Evolutionary conservation across 2,113 vertebrate species (phyloP).

Genomic region (Setophaga petechia): DNA sequence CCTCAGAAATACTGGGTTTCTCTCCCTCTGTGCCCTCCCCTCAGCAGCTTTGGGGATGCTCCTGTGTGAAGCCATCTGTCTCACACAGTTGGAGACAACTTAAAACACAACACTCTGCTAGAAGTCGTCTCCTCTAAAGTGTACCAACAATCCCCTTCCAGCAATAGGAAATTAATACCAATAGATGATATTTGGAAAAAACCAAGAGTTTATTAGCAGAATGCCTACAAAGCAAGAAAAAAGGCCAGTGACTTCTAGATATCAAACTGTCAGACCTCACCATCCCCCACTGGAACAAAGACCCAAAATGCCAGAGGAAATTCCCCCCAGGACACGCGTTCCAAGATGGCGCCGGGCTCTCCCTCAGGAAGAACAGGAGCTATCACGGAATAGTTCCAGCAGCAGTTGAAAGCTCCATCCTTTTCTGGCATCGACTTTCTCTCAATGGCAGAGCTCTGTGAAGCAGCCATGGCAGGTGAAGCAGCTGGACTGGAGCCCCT

Average conservation of each 20-base stretch:
- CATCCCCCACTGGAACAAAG: not conserved
- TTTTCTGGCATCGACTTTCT: rapidly evolving
- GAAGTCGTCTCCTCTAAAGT: no score
- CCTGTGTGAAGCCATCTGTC: not conserved
- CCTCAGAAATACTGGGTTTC: not conserved
- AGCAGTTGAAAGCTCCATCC: not conserved
- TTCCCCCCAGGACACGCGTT: not conserved
- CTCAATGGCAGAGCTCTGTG: not conserved
- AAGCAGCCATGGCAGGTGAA: not conserved
- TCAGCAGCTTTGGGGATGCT: not conserved
- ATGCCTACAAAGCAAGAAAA: not conserved
- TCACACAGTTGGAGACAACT: not conserved
- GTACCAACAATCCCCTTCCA: not conserved
- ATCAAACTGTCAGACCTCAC: not conserved
- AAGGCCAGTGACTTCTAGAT: not conserved
- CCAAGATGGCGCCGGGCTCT: not conserved
- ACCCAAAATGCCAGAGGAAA: not conserved
- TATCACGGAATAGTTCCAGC: not conserved
- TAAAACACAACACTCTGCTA: no score
- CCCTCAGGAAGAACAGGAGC: not conserved
- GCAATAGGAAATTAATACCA: no score
- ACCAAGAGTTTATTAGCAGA: not conserved
- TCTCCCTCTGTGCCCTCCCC: not conserved
- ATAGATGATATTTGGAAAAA: no score
- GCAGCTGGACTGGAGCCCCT: no score